Evolutionary conservation across 2,113 vertebrate species (phyloP).

Genomic region (Percopsis transmontana): DNA sequence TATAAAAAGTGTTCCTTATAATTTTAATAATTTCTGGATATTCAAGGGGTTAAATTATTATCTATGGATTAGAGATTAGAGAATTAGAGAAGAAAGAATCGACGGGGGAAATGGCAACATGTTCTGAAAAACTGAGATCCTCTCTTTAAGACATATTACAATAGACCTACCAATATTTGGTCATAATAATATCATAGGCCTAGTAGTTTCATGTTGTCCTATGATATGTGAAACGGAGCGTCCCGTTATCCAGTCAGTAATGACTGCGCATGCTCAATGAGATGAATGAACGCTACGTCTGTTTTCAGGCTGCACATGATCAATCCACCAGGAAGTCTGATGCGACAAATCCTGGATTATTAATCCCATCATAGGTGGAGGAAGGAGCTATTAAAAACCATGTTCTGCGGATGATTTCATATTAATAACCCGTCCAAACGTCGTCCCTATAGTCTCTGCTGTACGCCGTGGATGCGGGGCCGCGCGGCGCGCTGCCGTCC

Average conservation of each 20-base stretch:
- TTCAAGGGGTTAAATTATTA: neutral
- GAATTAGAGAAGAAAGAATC: neutral
- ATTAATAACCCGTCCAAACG: too few relatives aligned
- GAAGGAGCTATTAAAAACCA: slow-evolving; percentile 44
- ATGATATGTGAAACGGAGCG: neutral
- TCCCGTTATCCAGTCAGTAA: slow-evolving; percentile 40
- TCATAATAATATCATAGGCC: neutral
- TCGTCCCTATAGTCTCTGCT: too few relatives aligned
- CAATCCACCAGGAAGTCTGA: slow-evolving; percentile 78
- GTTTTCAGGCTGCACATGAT: slow-evolving; percentile 75
- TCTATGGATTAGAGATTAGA: neutral
- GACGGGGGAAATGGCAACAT: too few relatives aligned
- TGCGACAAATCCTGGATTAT: slow-evolving; percentile 68
- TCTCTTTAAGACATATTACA: neutral
- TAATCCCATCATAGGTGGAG: slow-evolving; percentile 67
- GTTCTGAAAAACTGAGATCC: neutral
- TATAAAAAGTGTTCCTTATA: too few relatives aligned
- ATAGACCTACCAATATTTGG: neutral
- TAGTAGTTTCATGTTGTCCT: too few relatives aligned
- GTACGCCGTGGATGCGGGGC: slow-evolving; percentile 33
- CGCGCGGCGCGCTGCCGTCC: neutral
- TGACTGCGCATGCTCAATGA: slow-evolving; percentile 67
- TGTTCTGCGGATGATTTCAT: slow-evolving; percentile 42
- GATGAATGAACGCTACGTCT: slow-evolving; percentile 72
- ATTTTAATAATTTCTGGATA: too few relatives aligned